Evolutionary conservation across 2,113 vertebrate species (phyloP).

Genomic region (Callopanchax toddi): DNA sequence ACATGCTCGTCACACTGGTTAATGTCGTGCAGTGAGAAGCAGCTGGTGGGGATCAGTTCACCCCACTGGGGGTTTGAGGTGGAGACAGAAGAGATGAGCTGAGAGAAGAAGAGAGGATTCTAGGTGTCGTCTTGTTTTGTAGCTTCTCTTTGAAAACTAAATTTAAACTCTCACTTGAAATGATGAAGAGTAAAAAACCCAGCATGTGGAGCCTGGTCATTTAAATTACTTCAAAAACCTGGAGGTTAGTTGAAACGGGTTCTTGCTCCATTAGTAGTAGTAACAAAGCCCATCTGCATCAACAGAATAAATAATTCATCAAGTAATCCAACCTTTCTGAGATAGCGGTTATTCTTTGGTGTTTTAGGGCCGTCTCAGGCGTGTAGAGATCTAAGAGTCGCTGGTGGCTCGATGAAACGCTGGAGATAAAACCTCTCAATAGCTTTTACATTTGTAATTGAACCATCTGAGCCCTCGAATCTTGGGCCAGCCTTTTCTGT

Average conservation of each 20-base stretch:
- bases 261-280: conserved; percentile 33
- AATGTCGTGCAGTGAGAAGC: conserved; percentile 30
- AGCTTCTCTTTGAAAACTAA: background rate
- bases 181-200: conserved; percentile 9
- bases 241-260: conserved; percentile 29
- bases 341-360: conserved; percentile 32
- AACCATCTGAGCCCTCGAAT: conserved; percentile 47
- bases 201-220: conserved; percentile 7
- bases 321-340: conserved; percentile 44
- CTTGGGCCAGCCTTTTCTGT: conserved; percentile 17
- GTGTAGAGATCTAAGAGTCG: conserved; percentile 48
- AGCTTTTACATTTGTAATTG: conserved; percentile 58
- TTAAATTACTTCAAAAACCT: conserved; percentile 26
- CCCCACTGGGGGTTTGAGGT: conserved; percentile 31
- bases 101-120: conserved; percentile 19
- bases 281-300: conserved; percentile 36
- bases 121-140: background rate
- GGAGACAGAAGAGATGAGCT: conserved; percentile 23
- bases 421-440: conserved; percentile 55
- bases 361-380: conserved; percentile 34
- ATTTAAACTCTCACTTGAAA: background rate
- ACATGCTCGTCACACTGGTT: conserved; percentile 38
- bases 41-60: conserved; percentile 61
- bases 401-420: conserved; percentile 50
- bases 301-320: conserved; percentile 66